Percentiles rank a stretch among this genome's conserved stretches.
Evolutionary conservation across 2,797 vertebrate genomes (phyloP).

Genomic region (Sebastes baramenuke): DNA sequence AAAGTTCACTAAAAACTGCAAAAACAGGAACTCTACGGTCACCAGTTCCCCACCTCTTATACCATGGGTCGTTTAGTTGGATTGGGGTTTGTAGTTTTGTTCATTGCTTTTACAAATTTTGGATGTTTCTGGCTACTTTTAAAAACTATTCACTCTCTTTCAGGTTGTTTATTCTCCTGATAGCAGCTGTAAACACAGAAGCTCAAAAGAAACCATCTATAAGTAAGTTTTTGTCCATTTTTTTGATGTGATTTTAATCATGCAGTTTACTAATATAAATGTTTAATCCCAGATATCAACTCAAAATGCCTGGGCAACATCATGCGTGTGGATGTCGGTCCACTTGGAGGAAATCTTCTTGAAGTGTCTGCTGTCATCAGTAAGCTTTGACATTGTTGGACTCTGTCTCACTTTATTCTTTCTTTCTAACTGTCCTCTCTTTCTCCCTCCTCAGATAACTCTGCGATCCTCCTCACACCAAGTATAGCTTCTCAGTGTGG

Average conservation of each 20-base stretch:
- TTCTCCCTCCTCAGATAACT: slow-evolving; percentile 56
- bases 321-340: slow-evolving; percentile 62
- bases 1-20: not conserved
- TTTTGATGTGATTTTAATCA: not conserved
- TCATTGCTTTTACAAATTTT: not conserved
- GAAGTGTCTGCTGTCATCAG: slow-evolving; percentile 65
- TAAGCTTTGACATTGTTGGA: slow-evolving; percentile 17
- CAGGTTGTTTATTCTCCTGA: slow-evolving; percentile 63
- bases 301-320: slow-evolving; percentile 73
- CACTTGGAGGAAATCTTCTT: slow-evolving; percentile 53
- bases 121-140: not conserved
- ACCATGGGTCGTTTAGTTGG: slow-evolving; percentile 53
- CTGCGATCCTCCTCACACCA: slow-evolving; percentile 42
- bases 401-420: not conserved
- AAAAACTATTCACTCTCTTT: slow-evolving; percentile 10
- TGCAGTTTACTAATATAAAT: not conserved
- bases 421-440: not conserved
- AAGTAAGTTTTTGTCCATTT: slow-evolving; percentile 28
- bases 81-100: slow-evolving; percentile 50
- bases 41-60: not conserved
- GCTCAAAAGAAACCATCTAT: slow-evolving; percentile 45
- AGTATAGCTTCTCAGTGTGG: slow-evolving; percentile 80
- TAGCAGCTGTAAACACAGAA: slow-evolving; percentile 3
- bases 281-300: slow-evolving; percentile 41
- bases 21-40: not conserved